These are phyloP conservation scores for Vanacampus margaritifer DNA, from an alignment of 2,113 vertebrate genomes.

Conservation along the genomic window DNA sequence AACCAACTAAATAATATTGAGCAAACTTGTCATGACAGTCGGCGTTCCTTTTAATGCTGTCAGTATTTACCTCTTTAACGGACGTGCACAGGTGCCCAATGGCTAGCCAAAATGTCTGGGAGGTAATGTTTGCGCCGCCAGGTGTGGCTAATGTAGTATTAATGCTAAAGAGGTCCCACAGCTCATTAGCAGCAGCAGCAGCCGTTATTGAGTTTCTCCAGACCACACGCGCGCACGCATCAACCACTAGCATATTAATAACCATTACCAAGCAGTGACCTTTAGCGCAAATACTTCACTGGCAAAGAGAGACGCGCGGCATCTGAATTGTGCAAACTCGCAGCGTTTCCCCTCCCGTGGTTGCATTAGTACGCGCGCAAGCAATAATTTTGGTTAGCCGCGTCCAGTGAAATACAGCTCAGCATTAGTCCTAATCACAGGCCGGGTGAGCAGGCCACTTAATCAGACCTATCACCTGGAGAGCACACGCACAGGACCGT, in stretches of 20 bases:
- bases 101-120: neutral
- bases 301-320: slow-evolving; percentile 8
- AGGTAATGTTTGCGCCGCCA: neutral
- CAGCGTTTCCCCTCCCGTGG: neutral
- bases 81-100: slow-evolving; percentile 18
- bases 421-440: slow-evolving; percentile 67
- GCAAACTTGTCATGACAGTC: too few relatives aligned
- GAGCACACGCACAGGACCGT: slow-evolving; percentile 30
- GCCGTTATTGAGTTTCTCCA: slow-evolving; percentile 67
- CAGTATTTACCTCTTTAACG: slow-evolving; percentile 47
- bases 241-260: slow-evolving; percentile 47
- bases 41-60: slow-evolving; percentile 58
- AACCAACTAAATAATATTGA: too few relatives aligned
- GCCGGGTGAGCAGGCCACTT: slow-evolving; percentile 58
- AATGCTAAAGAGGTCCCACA: slow-evolving; percentile 69
- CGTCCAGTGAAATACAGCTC: slow-evolving; percentile 51
- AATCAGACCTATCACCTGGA: slow-evolving; percentile 60
- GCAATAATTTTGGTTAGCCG: slow-evolving; percentile 30
- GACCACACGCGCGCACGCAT: slow-evolving; percentile 40
- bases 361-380: neutral
- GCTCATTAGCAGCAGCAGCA: slow-evolving; percentile 69
- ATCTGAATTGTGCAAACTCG: slow-evolving; percentile 27
- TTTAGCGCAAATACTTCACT: slow-evolving; percentile 34
- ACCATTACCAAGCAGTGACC: slow-evolving; percentile 49
- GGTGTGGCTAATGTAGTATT: slow-evolving; percentile 67